Base-by-base conservation (phyloP, 2,113 vertebrate genomes). In the Takifugu bimaculatus region DNA sequence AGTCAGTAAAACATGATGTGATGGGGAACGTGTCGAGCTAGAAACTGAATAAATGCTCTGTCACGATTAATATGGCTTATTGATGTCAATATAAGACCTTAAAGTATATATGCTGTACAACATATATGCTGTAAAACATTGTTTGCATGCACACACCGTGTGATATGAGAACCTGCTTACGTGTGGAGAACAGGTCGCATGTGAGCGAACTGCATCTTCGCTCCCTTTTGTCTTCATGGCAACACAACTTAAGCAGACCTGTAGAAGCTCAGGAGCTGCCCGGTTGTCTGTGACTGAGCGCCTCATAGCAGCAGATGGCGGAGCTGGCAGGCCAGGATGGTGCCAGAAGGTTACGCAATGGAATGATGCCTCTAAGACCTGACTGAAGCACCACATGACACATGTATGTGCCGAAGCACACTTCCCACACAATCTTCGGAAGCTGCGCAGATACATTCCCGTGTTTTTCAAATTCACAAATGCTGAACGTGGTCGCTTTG, bases 281-380 rank as follows among this genome's bases (percentile, higher is more conserved):
- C 57, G 75, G 81, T 78, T 68, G 73, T 72, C 77, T 82, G 70
- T 77, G 83, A 81, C 85, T 55, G 64, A 69, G 68, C 74, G 71
- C 68, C 79, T 84, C 85, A 82, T 80, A 83, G 87, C 82, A 82
- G 85, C 91, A 91, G 91, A 91, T 91, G 91, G 91, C 71, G 26
- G 54, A 82, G 88, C 88, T 86, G 85, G 89, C 87, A 90, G 90
- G 91, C 84, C 85, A 87, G 75, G 72, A 76, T 72, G 70, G 77
- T 86, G 82, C 85, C 87, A 87, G 88, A 80, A 85, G 89, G 88
- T 88, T 90, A 86, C 80, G 88, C 87, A 88, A 90, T 82, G 88
- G 87, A 91, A 90, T 89, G 87, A 88, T 85, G 81, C 80, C 72
- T 86, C 74, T 68, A 62, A 85, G 82, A 87, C 85, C 86, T 84